phyloP scores from a whole-genome alignment of 2,888 invertebrate species.

The Drosophila leonis region DNA sequence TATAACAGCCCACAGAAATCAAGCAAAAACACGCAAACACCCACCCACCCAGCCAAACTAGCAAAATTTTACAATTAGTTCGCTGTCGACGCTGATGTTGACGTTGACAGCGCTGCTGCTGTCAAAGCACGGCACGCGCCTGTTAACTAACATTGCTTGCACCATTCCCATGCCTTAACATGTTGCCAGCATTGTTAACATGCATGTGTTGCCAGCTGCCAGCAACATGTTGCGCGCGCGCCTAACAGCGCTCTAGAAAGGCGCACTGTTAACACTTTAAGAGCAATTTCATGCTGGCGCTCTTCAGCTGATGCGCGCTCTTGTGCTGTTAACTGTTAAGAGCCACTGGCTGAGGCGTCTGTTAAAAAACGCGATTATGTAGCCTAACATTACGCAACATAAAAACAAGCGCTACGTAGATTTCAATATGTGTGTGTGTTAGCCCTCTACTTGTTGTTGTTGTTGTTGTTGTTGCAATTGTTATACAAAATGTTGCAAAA shows the following conservation, averaged over 20 bases:
- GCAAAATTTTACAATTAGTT: constrained; percentile 64
- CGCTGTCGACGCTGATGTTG: constrained; percentile 35
- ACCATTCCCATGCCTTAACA: not conserved
- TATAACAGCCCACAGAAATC: constrained; percentile 4
- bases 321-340: constrained; percentile 58
- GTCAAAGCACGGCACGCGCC: constrained; percentile 47
- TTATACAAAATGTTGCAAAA: constrained; percentile 67
- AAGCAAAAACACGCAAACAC: not conserved
- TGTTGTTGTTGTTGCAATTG: constrained; percentile 56
- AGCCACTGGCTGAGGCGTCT: constrained; percentile 50
- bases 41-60: constrained; percentile 24
- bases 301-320: constrained; percentile 26
- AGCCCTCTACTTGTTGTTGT: constrained; percentile 37
- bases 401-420: constrained; percentile 56
- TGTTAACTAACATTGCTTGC: constrained; percentile 2
- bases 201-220: constrained; percentile 6
- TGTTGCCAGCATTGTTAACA: constrained; percentile 12
- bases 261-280: constrained; percentile 33
- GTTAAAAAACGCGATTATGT: constrained; percentile 75
- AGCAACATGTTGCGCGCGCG: constrained; percentile 15
- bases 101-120: constrained; percentile 21
- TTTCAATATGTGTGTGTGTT: constrained; percentile 36
- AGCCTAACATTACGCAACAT: constrained; percentile 81
- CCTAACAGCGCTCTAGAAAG: constrained; percentile 24
- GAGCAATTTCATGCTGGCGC: constrained; percentile 22